Evolutionary conservation across 2,113 vertebrate genomes (phyloP).

Genomic region (Grallaria varia): DNA sequence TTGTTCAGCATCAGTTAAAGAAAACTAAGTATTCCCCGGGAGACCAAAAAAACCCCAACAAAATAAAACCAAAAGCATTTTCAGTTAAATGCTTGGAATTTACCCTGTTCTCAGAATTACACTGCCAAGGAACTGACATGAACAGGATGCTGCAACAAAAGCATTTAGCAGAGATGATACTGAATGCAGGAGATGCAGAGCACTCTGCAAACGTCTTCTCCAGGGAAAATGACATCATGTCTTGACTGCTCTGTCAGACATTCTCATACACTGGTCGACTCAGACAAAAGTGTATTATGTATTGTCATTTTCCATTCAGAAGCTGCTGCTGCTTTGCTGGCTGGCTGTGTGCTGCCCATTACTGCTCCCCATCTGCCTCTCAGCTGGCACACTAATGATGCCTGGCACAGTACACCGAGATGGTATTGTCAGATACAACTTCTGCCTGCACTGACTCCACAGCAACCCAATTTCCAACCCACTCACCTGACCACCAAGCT

Average conservation of each 20-base stretch:
- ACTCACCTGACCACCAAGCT: neutral
- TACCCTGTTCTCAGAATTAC: neutral
- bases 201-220: neutral
- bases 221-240: slow-evolving; percentile 42
- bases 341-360: neutral
- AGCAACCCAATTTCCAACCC: neutral
- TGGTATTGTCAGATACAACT: neutral
- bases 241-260: slow-evolving; percentile 37
- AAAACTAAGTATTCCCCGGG: neutral
- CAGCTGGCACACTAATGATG: slow-evolving; percentile 5
- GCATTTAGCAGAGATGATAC: neutral
- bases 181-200: neutral
- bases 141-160: neutral
- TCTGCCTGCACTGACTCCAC: neutral
- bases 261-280: neutral
- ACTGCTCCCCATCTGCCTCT: neutral
- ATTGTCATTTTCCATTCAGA: neutral
- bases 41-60: neutral
- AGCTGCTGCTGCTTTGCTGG: neutral
- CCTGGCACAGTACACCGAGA: neutral
- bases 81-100: neutral
- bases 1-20: neutral
- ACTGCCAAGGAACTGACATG: neutral
- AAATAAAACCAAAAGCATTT: neutral
- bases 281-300: neutral